A percentile compares a stretch with the other conserved stretches of the same genome.
phyloP scores from a whole-genome alignment of 2,113 vertebrate species.

The Syrmaticus mikado region DNA sequence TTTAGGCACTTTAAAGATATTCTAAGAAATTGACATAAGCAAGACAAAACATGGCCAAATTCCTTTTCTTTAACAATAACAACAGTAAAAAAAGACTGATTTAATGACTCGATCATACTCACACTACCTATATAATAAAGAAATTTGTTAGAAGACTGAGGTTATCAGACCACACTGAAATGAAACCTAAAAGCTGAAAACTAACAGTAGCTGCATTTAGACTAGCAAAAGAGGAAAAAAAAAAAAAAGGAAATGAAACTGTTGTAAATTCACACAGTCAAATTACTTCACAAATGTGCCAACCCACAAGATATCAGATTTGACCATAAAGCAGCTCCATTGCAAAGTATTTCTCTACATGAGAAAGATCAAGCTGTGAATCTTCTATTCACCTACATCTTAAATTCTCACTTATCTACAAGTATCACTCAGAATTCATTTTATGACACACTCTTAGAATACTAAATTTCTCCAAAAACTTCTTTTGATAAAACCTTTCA shows the following conservation, averaged over 20 bases:
- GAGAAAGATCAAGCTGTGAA: not conserved
- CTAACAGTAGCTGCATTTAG: not conserved
- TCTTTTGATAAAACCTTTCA: not conserved
- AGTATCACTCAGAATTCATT: not conserved
- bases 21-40: not conserved
- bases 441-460: not conserved
- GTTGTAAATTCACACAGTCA: not conserved
- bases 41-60: not conserved
- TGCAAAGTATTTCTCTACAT: not conserved
- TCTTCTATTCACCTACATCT: not conserved
- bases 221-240: not conserved
- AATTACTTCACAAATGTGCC: not conserved
- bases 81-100: not conserved
- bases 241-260: not conserved
- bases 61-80: not conserved
- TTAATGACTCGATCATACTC: not conserved
- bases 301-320: not conserved
- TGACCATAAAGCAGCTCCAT: not conserved
- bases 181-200: not conserved
- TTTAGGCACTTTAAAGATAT: not conserved
- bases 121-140: not conserved
- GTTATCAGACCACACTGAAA: not conserved
- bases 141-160: not conserved
- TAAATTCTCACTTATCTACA: fast-evolving
- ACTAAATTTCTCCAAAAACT: not conserved